Percentiles rank a stretch among this genome's conserved stretches.
phyloP scores from a whole-genome alignment of 1,140 invertebrate species.

The Formica selysi region DNA sequence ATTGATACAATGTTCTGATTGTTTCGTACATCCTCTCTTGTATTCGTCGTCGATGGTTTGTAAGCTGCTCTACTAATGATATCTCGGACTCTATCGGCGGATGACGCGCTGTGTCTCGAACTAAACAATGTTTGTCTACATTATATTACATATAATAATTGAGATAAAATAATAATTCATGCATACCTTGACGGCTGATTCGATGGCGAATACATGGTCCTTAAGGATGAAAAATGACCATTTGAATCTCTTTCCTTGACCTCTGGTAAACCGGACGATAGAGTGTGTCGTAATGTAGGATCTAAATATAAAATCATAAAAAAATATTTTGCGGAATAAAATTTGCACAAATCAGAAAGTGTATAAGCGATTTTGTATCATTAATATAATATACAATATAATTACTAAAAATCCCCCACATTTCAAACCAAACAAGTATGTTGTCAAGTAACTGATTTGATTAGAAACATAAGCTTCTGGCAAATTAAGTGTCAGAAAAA shows the following conservation, averaged over 20 bases:
- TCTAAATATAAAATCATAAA: conserved; percentile 68
- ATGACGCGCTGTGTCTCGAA: conserved; percentile 75
- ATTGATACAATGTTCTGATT: conserved; percentile 89
- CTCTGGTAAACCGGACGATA: conserved; percentile 76
- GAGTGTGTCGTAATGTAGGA: conserved; percentile 74
- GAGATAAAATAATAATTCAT: conserved; percentile 50
- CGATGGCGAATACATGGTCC: conserved; percentile 78
- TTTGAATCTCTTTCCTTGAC: conserved; percentile 84
- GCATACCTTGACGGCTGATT: conserved; percentile 75
- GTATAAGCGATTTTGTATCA: neutral
- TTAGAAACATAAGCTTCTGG: no score
- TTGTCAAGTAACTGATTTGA: neutral
- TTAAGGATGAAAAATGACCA: conserved; percentile 81
- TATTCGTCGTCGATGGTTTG: conserved; percentile 72
- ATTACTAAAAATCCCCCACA: no score
- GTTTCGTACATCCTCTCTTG: conserved; percentile 82
- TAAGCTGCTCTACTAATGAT: conserved; percentile 78
- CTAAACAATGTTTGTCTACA: conserved; percentile 57
- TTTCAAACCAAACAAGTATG: neutral
- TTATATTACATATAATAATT: conserved; percentile 48
- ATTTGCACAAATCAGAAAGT: conserved; percentile 7
- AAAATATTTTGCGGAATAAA: conserved; percentile 24
- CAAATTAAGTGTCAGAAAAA: no score
- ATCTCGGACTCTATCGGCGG: conserved; percentile 81
- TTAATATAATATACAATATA: neutral